phyloP scores from a whole-genome alignment of 2,797 vertebrate species.

The Serranus cabrilla region DNA sequence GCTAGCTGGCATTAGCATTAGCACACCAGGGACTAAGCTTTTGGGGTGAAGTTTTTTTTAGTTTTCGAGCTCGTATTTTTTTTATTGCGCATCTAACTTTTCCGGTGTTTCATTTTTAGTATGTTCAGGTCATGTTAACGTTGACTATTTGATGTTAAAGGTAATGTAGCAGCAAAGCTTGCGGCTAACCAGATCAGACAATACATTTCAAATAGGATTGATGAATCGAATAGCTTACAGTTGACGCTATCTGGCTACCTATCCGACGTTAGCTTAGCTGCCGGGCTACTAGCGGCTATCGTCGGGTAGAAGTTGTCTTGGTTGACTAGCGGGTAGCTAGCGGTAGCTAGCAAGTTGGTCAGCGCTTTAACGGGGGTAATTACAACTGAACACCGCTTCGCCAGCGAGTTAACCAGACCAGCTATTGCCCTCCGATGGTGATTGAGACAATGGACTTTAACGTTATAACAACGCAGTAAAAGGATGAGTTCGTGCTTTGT shows the following conservation, averaged over 20 bases:
- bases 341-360: conserved; percentile 67
- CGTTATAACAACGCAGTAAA: conserved; percentile 89
- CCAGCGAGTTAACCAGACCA: conserved; percentile 49
- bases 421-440: conserved; percentile 83
- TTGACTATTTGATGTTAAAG: conserved; percentile 36
- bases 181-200: conserved; percentile 77
- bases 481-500: conserved; percentile 99
- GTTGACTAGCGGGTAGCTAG: conserved; percentile 64
- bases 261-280: conserved; percentile 77
- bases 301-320: conserved; percentile 78
- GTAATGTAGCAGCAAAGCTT: conserved; percentile 62
- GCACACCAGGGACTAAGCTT: conserved; percentile 69
- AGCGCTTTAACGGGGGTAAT: conserved; percentile 65
- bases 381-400: conserved; percentile 59
- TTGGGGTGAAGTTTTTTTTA: conserved; percentile 75
- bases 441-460: conserved; percentile 95
- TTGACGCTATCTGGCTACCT: conserved; percentile 72
- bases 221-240: conserved; percentile 77
- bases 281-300: conserved; percentile 70
- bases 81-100: conserved; percentile 61
- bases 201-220: conserved; percentile 81
- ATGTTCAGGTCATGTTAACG: conserved; percentile 42
- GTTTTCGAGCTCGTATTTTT: conserved; percentile 62
- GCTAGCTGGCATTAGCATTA: conserved; percentile 78
- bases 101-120: conserved; percentile 31